Evolutionary conservation across 1,140 invertebrate genomes (phyloP), one percentile per base, ranked within the genome.

Genomic region (Apis dorsata): DNA sequence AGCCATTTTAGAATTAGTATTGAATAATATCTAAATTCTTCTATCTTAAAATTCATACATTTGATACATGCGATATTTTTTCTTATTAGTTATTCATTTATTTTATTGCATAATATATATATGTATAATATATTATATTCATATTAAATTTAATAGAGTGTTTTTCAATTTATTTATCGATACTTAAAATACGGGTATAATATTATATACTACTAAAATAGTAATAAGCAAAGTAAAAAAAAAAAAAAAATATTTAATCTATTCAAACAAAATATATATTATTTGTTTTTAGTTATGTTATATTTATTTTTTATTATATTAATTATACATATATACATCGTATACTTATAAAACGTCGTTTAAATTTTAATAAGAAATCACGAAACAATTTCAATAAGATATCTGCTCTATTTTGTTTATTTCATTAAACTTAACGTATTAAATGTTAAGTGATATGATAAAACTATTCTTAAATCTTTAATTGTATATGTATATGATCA

Each of bases 401-500:
- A 44, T 44, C 34, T 44, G 34, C 34, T 7, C 21, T 74, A 15
- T n/a, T 62, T 74, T 24, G 1, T 19, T 1, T 49, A 34, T 34
- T 79, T 0, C 59, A 4, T 28, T 79, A 59, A 24, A 24, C 59
- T 69, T 53, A 68, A n/a, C 17, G 4, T 49, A 49, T 28, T 28
- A 44, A 44, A 44, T 44, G 5, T 44, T 44, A 44, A 44, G 34
- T 44, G 34, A 44, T 0, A 49, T 9, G 17, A 63, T 63, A 15
- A 59, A 55, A 78, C 19, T 13, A 8, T 69, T 51, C 12, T 44
- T 28, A 69, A 34, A 59, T 5, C 4, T 63, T 55, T 49, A n/a
- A 63, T 65, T 76, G 19, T 83, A 70, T 78, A 57, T 68, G 34
- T 83, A 63, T 78, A 70, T 34, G 57, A 70, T 9, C 17, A 62